Conservation (phyloP, 2,797 vertebrate species). For the Smutsia temminckii region DNA sequence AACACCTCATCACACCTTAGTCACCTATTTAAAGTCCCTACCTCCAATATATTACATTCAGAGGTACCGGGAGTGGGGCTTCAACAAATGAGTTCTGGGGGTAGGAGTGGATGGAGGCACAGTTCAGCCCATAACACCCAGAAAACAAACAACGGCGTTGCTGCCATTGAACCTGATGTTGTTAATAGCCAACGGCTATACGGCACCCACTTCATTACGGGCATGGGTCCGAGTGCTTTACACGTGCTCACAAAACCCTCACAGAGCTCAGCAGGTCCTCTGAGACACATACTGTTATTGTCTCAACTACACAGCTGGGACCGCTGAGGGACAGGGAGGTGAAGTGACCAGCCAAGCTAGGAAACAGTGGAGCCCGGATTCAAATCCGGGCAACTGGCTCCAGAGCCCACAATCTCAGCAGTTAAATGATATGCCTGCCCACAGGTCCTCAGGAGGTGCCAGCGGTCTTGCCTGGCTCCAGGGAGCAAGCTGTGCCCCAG, state of each 20-base stretch:
- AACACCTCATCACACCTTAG: background rate
- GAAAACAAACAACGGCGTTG: background rate
- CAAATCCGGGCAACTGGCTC: background rate
- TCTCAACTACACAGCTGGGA: background rate
- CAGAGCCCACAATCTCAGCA: background rate
- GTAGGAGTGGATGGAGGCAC: rapidly evolving
- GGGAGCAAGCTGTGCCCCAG: background rate
- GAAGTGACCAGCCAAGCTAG: background rate
- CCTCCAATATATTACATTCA: background rate
- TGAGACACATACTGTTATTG: background rate
- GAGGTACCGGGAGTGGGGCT: background rate
- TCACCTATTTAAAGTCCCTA: background rate
- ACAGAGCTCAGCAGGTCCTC: background rate
- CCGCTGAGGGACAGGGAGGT: background rate
- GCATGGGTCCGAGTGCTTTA: background rate
- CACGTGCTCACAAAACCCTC: background rate
- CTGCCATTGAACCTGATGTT: background rate
- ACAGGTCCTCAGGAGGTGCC: rapidly evolving
- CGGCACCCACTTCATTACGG: background rate
- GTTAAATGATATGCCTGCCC: background rate
- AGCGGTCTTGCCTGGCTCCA: background rate
- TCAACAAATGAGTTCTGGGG: background rate
- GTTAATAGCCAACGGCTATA: background rate
- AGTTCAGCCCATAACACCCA: background rate
- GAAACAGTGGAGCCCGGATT: background rate